Evolutionary conservation across 1,140 invertebrate species (phyloP).

Genomic region (Drosophila ambigua): DNA sequence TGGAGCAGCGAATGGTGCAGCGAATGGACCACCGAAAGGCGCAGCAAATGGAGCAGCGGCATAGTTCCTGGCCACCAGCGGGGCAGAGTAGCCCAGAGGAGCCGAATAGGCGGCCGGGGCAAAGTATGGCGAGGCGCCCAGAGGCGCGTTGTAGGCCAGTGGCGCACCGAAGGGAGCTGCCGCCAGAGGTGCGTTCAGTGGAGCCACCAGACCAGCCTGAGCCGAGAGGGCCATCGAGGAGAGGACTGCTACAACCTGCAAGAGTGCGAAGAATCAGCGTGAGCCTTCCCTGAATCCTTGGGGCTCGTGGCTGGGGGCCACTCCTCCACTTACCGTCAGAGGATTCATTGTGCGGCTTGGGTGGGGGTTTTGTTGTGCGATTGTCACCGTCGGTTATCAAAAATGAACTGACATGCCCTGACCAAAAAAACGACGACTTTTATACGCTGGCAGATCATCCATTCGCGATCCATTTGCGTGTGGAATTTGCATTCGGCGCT

Average conservation of each 20-base stretch:
- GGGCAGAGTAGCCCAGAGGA: slow-evolving; percentile 44
- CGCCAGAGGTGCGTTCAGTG: slow-evolving; percentile 46
- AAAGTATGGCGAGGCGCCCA: slow-evolving; percentile 50
- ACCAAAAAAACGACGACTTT: slow-evolving; percentile 72
- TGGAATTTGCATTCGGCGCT: slow-evolving; percentile 67
- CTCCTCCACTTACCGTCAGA: slow-evolving; percentile 71
- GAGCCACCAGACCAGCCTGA: slow-evolving; percentile 61
- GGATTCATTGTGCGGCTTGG: slow-evolving; percentile 83
- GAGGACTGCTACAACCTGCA: slow-evolving; percentile 78
- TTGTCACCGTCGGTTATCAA: slow-evolving; percentile 83
- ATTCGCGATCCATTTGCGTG: slow-evolving; percentile 26
- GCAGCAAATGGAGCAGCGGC: slow-evolving; percentile 61
- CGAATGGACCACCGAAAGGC: slow-evolving; percentile 30
- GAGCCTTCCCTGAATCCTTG: slow-evolving; percentile 1
- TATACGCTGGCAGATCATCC: slow-evolving; percentile 65
- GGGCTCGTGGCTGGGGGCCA: background rate
- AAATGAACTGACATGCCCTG: slow-evolving; percentile 83
- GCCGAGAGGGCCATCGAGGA: slow-evolving; percentile 76
- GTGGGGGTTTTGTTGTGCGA: slow-evolving; percentile 45
- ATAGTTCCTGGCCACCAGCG: slow-evolving; percentile 52
- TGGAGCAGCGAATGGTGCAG: slow-evolving; percentile 37
- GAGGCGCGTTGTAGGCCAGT: slow-evolving; percentile 61
- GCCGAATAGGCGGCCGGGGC: slow-evolving; percentile 57
- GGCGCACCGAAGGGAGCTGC: slow-evolving; percentile 62
- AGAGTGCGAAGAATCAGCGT: background rate